phyloP scores from a whole-genome alignment of 2,888 invertebrate species.

The Bombyx huttoni region DNA sequence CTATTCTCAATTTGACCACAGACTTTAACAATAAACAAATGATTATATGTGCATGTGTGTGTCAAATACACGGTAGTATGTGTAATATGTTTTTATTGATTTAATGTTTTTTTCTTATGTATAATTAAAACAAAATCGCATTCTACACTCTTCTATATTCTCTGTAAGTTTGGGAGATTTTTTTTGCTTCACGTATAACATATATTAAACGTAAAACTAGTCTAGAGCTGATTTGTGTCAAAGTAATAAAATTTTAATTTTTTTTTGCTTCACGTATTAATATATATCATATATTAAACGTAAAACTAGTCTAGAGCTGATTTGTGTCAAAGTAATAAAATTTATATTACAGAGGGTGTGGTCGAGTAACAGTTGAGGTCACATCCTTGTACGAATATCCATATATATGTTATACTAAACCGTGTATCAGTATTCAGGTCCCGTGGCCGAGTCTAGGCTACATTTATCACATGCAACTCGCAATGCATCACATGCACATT shows the following conservation, averaged over 20 bases:
- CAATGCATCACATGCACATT: constrained; percentile 25
- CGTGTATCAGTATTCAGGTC: constrained; percentile 25
- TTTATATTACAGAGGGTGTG: neutral
- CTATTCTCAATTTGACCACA: no score
- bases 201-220: neutral
- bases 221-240: neutral
- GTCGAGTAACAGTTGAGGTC: neutral
- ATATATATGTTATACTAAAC: neutral
- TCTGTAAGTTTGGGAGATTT: no score
- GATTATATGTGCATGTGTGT: no score
- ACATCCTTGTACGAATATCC: neutral
- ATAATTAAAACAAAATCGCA: no score
- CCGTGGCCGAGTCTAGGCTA: constrained; percentile 6
- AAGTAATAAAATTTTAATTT: neutral
- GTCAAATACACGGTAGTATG: no score
- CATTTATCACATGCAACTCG: constrained; percentile 19
- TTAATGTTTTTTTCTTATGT: no score
- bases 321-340: neutral
- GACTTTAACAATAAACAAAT: no score
- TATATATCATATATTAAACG: neutral
- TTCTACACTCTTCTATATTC: no score
- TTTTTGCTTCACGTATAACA: no score
- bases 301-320: neutral
- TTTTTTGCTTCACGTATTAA: no score
- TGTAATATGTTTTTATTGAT: no score